Conservation (phyloP, 1,140 invertebrate genomes). For the Trichonephila clavata region DNA sequence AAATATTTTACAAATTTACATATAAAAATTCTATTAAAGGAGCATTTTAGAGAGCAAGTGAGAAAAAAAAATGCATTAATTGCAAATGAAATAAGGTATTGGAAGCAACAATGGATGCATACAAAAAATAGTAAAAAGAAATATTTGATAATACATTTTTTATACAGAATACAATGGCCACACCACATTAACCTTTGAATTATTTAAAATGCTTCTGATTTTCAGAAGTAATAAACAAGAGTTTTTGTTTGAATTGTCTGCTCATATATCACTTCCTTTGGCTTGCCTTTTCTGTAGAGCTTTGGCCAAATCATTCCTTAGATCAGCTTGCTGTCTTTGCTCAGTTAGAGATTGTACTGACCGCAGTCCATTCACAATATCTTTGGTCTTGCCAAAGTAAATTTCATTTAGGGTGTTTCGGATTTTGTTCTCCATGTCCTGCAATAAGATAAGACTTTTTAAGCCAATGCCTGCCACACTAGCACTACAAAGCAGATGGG, state of each 20-base stretch:
- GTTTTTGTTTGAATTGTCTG: slow-evolving; percentile 39
- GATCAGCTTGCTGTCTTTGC: slow-evolving; percentile 89
- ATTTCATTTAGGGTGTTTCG: slow-evolving; percentile 98
- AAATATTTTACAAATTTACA: slow-evolving; percentile 57
- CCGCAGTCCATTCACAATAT: slow-evolving; percentile 98
- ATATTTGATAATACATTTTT: slow-evolving; percentile 20
- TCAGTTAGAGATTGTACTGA: slow-evolving; percentile 92
- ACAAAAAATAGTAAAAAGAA: neutral
- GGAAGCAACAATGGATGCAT: neutral
- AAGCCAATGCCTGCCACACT: no score
- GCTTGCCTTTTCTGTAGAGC: slow-evolving; percentile 90
- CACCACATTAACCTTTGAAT: slow-evolving; percentile 11
- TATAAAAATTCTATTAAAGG: slow-evolving; percentile 20
- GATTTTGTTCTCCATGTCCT: slow-evolving; percentile 99
- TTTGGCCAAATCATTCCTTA: slow-evolving; percentile 91
- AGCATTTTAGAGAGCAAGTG: neutral
- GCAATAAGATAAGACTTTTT: slow-evolving; percentile 85
- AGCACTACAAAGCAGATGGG: no score
- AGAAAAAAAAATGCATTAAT: neutral
- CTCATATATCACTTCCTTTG: slow-evolving; percentile 79
- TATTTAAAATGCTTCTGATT: slow-evolving; percentile 8
- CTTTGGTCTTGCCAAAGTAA: slow-evolving; percentile 99
- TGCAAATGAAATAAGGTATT: neutral
- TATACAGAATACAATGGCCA: slow-evolving; percentile 38
- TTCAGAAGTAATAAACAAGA: neutral